Conservation (phyloP, 2,888 invertebrate genomes). For the Tinea trinotella region DNA sequence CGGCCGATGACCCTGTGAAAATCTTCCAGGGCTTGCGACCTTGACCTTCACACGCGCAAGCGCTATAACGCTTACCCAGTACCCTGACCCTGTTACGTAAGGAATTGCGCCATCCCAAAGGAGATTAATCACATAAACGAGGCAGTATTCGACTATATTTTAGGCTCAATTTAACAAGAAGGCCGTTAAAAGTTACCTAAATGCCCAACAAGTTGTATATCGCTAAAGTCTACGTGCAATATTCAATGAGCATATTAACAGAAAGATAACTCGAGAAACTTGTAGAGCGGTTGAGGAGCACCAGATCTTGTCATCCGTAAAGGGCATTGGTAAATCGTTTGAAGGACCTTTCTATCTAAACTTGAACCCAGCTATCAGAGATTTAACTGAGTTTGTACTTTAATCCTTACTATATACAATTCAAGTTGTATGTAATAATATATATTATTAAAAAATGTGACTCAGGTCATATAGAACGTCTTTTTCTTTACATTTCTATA, state of each 20-base stretch:
- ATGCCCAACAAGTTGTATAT: neutral
- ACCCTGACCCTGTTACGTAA: conserved; percentile 64
- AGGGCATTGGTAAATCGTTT: neutral
- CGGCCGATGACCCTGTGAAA: conserved; percentile 60
- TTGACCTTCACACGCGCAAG: conserved; percentile 68
- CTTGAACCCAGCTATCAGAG: too few relatives aligned
- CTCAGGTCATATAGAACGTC: too few relatives aligned
- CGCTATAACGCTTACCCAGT: conserved; percentile 55
- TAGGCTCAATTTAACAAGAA: conserved; percentile 10
- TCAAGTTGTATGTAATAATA: too few relatives aligned
- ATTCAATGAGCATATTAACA: neutral
- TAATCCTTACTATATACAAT: too few relatives aligned
- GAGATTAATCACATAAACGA: conserved; percentile 18
- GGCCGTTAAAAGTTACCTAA: neutral
- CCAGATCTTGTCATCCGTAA: neutral
- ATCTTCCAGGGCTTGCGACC: conserved; percentile 65
- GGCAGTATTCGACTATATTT: conserved; percentile 3
- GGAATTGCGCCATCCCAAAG: conserved; percentile 30
- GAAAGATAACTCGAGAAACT: neutral
- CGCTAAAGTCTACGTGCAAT: neutral
- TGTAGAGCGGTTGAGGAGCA: too few relatives aligned
- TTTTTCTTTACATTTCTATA: too few relatives aligned
- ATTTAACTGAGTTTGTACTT: too few relatives aligned
- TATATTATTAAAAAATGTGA: too few relatives aligned
- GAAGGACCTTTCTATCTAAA: too few relatives aligned